These are phyloP conservation scores for Centropristis striata DNA, from an alignment of 2,113 vertebrate species.

Conservation along the genomic window DNA sequence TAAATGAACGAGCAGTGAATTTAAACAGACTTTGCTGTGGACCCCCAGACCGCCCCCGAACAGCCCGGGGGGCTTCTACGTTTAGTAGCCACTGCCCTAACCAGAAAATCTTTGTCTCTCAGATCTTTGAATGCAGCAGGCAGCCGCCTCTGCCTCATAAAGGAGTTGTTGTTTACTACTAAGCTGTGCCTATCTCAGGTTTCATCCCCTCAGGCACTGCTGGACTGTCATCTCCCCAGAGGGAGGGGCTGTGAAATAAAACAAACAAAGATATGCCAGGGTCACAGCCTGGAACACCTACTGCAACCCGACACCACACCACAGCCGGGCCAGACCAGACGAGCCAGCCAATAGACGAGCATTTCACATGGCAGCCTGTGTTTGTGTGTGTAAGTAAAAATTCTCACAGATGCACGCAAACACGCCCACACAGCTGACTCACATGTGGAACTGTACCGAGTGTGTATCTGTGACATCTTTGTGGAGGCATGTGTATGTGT, in stretches of 20 bases:
- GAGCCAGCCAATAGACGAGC: conserved; percentile 32
- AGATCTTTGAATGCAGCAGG: conserved; percentile 60
- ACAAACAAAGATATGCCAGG: conserved; percentile 78
- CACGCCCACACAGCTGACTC: conserved; percentile 45
- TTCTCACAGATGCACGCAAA: conserved; percentile 40
- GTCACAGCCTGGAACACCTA: conserved; percentile 70
- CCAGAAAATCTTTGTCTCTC: conserved; percentile 52
- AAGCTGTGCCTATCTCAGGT: conserved; percentile 76
- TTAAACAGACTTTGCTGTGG: not conserved
- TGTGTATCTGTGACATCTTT: not conserved
- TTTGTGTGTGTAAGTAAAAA: conserved; percentile 49
- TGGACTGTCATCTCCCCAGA: conserved; percentile 74
- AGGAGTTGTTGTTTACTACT: conserved; percentile 81
- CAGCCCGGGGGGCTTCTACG: not conserved
- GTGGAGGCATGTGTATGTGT: conserved; percentile 13
- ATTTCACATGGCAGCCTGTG: conserved; percentile 67
- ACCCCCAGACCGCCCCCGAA: not conserved
- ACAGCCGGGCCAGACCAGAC: conserved; percentile 8
- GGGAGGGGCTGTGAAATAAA: conserved; percentile 79
- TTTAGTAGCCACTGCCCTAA: conserved; percentile 49
- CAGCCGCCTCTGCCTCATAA: conserved; percentile 69
- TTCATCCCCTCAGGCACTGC: conserved; percentile 77
- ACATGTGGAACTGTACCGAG: not conserved
- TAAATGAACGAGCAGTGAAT: conserved; percentile 20
- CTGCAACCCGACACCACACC: conserved; percentile 73